phyloP scores from a whole-genome alignment of 1,140 invertebrate species.

The Halictus rubicundus region DNA sequence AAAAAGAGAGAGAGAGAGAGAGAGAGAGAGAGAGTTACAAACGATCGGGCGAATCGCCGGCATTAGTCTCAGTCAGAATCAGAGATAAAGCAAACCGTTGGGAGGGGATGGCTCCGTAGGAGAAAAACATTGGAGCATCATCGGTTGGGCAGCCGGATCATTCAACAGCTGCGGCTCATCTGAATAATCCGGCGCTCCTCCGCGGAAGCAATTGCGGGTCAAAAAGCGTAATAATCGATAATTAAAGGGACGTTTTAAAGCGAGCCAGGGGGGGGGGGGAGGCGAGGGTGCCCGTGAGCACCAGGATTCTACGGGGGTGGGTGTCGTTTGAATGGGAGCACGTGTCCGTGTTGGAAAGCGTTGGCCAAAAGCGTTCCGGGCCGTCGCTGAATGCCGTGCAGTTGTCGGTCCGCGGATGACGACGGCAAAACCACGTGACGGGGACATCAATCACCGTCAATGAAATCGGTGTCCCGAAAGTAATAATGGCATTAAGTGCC shows the following conservation, averaged over 20 bases:
- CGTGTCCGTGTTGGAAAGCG: slow-evolving; percentile 10
- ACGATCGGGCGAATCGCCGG: slow-evolving; percentile 72
- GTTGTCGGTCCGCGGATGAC: slow-evolving; percentile 15
- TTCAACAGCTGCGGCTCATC: slow-evolving; percentile 52
- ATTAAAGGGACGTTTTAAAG: slow-evolving; percentile 45
- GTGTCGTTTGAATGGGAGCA: neutral
- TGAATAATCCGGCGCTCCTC: slow-evolving; percentile 51
- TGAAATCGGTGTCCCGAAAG: slow-evolving; percentile 32
- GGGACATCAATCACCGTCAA: slow-evolving; percentile 34
- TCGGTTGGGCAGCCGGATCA: slow-evolving; percentile 35
- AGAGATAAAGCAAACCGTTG: slow-evolving; percentile 74
- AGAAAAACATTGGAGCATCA: slow-evolving; percentile 61
- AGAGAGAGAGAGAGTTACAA: slow-evolving; percentile 68
- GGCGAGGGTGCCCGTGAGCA: too few relatives aligned
- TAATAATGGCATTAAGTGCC: slow-evolving; percentile 31
- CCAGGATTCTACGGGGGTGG: neutral
- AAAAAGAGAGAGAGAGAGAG: slow-evolving; percentile 40
- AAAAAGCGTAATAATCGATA: slow-evolving; percentile 55
- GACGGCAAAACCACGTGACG: slow-evolving; percentile 3
- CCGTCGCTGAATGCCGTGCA: neutral
- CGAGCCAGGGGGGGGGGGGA: neutral
- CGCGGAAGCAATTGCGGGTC: slow-evolving; percentile 32
- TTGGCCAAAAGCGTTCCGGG: too few relatives aligned
- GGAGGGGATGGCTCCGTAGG: slow-evolving; percentile 41
- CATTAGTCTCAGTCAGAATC: slow-evolving; percentile 77